Percentiles rank a stretch among this genome's conserved stretches.
phyloP scores from a whole-genome alignment of 2,797 vertebrate species.

The Tinamus major region DNA sequence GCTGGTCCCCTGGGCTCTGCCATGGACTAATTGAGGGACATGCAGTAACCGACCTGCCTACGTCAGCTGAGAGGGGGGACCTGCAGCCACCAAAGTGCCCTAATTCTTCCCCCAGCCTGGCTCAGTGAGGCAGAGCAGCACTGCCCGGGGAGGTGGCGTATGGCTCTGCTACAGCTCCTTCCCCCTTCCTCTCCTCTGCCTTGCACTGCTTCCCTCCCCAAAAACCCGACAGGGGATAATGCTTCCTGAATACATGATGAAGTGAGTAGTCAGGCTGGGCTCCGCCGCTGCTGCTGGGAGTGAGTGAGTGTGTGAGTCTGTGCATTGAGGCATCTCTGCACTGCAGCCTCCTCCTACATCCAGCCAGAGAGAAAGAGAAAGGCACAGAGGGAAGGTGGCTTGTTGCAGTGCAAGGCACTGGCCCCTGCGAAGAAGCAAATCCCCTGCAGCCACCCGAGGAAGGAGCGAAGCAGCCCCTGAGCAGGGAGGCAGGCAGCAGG shows the following conservation, averaged over 20 bases:
- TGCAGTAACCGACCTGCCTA: slow-evolving; percentile 12
- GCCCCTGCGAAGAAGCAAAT: slow-evolving; percentile 40
- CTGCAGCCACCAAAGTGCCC: slow-evolving; percentile 42
- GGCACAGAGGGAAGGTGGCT: slow-evolving; percentile 25
- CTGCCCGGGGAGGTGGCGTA: slow-evolving; percentile 21
- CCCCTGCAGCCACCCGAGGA: background rate
- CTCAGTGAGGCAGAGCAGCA: background rate
- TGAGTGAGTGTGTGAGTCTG: slow-evolving; percentile 66
- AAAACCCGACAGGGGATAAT: slow-evolving; percentile 72
- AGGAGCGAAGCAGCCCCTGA: background rate
- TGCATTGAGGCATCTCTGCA: slow-evolving; percentile 81
- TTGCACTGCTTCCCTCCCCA: slow-evolving; percentile 21
- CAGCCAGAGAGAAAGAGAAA: slow-evolving; percentile 23
- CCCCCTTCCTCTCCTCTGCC: slow-evolving; percentile 43
- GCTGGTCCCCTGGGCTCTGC: background rate
- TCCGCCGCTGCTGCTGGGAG: slow-evolving; percentile 63
- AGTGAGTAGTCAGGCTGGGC: slow-evolving; percentile 83
- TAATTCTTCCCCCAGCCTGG: slow-evolving; percentile 29
- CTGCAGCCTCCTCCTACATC: slow-evolving; percentile 83
- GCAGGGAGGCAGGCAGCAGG: slow-evolving; percentile 48
- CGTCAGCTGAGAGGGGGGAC: background rate
- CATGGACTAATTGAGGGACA: background rate
- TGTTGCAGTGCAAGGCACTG: slow-evolving; percentile 63
- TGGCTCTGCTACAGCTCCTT: background rate
- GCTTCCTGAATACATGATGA: slow-evolving; percentile 89